Evolutionary conservation across 2,888 invertebrate genomes (phyloP).

Genomic region (Spisula subtruncata): DNA sequence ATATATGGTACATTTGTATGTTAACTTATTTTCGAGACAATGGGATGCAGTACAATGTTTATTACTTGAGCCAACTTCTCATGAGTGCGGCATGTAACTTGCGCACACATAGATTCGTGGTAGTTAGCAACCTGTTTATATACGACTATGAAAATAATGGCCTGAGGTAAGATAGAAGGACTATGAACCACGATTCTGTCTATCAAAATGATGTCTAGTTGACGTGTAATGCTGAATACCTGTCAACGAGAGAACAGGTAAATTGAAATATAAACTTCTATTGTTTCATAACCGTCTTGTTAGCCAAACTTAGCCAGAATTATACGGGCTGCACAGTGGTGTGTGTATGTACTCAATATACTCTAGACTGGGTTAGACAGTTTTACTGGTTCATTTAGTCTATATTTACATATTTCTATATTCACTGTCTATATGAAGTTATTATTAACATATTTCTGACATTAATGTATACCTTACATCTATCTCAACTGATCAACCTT

Average conservation of each 20-base stretch:
- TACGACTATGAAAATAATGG: slow-evolving; percentile 22
- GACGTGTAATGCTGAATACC: slow-evolving; percentile 44
- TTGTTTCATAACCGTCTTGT: slow-evolving; percentile 40
- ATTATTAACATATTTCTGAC: too few species aligned
- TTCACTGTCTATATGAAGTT: too few species aligned
- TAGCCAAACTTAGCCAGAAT: slow-evolving; percentile 20
- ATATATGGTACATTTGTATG: too few species aligned
- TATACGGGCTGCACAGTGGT: slow-evolving; percentile 12
- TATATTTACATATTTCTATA: too few species aligned
- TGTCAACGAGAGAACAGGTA: slow-evolving; percentile 47
- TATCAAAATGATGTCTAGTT: slow-evolving; percentile 40
- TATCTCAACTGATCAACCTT: too few species aligned
- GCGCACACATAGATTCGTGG: background rate
- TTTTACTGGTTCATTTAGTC: background rate
- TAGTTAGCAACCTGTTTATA: background rate
- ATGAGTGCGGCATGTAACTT: background rate
- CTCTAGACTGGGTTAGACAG: background rate
- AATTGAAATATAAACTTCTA: slow-evolving; percentile 53
- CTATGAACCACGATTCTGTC: slow-evolving; percentile 42
- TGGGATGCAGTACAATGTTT: background rate
- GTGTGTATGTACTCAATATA: background rate
- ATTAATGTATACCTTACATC: too few species aligned
- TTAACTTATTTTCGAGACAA: background rate
- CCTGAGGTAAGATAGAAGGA: slow-evolving; percentile 22
- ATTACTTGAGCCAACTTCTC: background rate